phyloP scores from a whole-genome alignment of 1,140 invertebrate genomes.

The Cyphomyrmex costatus region DNA sequence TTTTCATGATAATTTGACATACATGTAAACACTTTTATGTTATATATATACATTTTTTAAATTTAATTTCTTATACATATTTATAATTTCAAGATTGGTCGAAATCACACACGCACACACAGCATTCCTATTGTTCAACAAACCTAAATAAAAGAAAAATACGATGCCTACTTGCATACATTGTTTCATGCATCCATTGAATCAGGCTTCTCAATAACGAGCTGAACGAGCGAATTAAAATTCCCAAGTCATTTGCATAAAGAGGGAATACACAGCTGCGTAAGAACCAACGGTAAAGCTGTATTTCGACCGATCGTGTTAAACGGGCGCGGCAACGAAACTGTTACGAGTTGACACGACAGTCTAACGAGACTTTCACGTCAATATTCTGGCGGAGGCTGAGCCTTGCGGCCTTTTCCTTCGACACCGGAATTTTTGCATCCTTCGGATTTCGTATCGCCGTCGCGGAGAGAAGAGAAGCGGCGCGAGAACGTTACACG shows the following conservation, averaged over 20 bases:
- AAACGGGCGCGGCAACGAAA: conserved; percentile 6
- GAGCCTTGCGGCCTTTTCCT: conserved; percentile 22
- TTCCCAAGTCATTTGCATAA: background rate
- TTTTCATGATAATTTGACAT: background rate
- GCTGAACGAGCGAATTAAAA: background rate
- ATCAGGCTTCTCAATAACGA: background rate
- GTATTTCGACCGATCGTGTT: conserved; percentile 6
- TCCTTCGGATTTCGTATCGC: background rate
- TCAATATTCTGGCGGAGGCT: background rate
- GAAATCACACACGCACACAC: no score
- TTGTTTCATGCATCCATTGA: background rate
- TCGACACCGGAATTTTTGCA: background rate
- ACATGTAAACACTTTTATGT: background rate
- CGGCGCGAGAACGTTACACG: conserved; percentile 74
- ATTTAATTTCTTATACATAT: background rate
- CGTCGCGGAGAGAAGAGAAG: conserved; percentile 70
- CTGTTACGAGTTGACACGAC: conserved; percentile 24
- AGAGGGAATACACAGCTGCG: background rate
- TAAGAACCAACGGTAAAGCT: background rate
- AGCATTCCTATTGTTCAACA: background rate
- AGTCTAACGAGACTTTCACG: conserved; percentile 19
- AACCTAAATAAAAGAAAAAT: background rate
- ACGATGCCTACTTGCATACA: background rate
- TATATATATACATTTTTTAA: background rate
- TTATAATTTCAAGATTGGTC: background rate